A percentile compares a stretch with the other conserved stretches of the same genome.
Conservation (phyloP, 2,113 vertebrate species). For the Gavialis gangeticus region DNA sequence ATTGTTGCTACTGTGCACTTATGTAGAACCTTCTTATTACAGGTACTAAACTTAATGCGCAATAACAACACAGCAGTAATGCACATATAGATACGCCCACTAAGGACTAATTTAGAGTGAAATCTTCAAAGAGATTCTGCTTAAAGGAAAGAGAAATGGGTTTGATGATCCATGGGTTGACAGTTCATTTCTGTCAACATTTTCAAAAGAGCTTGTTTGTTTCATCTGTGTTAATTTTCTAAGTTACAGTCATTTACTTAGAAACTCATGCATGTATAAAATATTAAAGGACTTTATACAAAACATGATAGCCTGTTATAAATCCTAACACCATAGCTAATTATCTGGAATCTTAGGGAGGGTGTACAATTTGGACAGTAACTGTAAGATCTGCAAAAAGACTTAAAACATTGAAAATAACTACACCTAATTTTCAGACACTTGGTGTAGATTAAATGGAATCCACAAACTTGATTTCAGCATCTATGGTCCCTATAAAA, state of each 20-base stretch:
- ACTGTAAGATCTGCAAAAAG: background rate
- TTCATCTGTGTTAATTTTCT: background rate
- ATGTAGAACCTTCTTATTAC: background rate
- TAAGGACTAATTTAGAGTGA: background rate
- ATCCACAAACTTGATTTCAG: too few species aligned
- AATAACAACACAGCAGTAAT: background rate
- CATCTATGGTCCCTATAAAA: too few species aligned
- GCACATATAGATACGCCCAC: background rate
- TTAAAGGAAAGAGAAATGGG: too few species aligned
- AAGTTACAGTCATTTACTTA: background rate
- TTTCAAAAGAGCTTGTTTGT: background rate
- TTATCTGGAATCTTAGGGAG: background rate
- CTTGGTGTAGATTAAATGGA: background rate
- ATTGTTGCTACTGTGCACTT: background rate
- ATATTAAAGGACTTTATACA: background rate
- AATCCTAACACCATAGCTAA: background rate
- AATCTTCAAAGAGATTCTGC: background rate
- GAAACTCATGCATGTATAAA: background rate
- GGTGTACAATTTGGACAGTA: background rate
- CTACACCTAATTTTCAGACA: background rate
- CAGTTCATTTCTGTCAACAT: background rate
- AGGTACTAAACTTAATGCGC: background rate
- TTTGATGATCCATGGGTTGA: too few species aligned
- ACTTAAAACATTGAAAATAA: background rate
- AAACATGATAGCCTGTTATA: background rate